Conservation (phyloP, 1,140 invertebrate species). For the Lepidurus apus region DNA sequence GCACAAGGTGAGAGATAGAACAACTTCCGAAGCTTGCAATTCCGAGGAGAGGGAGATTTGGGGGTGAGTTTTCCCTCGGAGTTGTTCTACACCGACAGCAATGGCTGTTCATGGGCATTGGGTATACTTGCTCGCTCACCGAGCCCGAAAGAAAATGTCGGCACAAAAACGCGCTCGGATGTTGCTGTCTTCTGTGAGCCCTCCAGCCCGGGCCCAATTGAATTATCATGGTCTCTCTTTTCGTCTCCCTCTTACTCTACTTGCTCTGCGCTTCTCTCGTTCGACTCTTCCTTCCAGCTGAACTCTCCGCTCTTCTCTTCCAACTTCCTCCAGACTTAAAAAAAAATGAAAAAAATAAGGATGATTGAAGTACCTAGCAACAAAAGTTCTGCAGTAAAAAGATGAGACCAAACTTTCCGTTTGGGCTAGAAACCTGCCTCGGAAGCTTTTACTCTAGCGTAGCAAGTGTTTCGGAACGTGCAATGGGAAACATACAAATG, state of each 20-base stretch:
- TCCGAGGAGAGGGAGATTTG: not conserved
- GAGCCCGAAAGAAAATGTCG: not conserved
- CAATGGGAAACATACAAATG: too few relatives aligned
- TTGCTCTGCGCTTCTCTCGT: not conserved
- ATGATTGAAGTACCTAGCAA: too few relatives aligned
- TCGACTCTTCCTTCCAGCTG: not conserved
- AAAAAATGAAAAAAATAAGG: not conserved
- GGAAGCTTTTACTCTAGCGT: too few relatives aligned
- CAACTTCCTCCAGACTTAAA: not conserved
- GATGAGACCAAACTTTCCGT: too few relatives aligned
- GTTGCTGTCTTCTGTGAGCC: slow-evolving; percentile 13
- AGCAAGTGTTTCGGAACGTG: too few relatives aligned
- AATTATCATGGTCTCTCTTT: slow-evolving; percentile 3
- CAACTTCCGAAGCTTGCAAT: not conserved
- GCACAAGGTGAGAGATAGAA: not conserved
- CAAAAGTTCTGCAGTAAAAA: too few relatives aligned
- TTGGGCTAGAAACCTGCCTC: too few relatives aligned
- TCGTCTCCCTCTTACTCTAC: not conserved
- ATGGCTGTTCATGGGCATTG: not conserved
- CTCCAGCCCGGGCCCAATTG: not conserved
- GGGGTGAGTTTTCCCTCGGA: not conserved
- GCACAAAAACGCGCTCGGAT: not conserved
- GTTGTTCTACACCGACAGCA: not conserved
- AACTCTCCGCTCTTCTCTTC: not conserved
- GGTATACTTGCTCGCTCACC: slow-evolving; percentile 11